Evolutionary conservation across 2,113 vertebrate species (phyloP).

Genomic region (Bufo gargarizans): DNA sequence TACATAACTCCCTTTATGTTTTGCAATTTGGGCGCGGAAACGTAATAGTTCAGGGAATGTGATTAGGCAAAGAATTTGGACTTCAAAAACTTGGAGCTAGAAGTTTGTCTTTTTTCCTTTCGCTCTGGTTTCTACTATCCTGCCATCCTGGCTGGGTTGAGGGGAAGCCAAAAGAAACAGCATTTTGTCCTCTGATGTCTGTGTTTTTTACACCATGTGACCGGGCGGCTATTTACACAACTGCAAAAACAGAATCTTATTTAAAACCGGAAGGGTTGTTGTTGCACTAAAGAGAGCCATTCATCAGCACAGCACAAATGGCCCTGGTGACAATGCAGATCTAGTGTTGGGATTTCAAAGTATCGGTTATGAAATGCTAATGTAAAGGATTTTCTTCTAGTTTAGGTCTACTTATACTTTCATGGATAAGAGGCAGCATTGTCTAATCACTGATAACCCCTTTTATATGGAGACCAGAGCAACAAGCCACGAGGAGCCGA

Average conservation of each 20-base stretch:
- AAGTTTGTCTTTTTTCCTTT: conserved; percentile 8
- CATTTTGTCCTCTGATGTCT: conserved; percentile 31
- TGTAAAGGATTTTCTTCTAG: neutral
- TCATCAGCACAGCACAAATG: neutral
- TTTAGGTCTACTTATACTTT: neutral
- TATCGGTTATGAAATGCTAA: conserved; percentile 44
- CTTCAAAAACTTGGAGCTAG: conserved; percentile 26
- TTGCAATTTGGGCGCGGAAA: conserved; percentile 13
- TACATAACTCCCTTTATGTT: neutral
- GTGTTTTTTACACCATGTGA: conserved; percentile 31
- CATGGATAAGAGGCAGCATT: neutral
- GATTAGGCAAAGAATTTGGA: conserved; percentile 36
- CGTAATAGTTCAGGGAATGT: conserved; percentile 46
- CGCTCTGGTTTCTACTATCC: conserved; percentile 14
- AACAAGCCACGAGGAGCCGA: too few relatives aligned
- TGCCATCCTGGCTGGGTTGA: neutral
- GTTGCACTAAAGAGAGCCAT: conserved; percentile 10
- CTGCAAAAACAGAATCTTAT: conserved; percentile 45
- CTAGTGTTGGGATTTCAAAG: conserved; percentile 26
- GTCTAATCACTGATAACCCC: neutral
- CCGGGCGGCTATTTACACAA: conserved; percentile 40
- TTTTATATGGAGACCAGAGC: neutral
- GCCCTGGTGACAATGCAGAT: conserved; percentile 12
- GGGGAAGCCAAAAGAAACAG: conserved; percentile 45
- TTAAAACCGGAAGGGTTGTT: neutral